These are phyloP conservation scores for Xylota segnis DNA, from an alignment of 2,888 invertebrate species.

Conservation along the genomic window DNA sequence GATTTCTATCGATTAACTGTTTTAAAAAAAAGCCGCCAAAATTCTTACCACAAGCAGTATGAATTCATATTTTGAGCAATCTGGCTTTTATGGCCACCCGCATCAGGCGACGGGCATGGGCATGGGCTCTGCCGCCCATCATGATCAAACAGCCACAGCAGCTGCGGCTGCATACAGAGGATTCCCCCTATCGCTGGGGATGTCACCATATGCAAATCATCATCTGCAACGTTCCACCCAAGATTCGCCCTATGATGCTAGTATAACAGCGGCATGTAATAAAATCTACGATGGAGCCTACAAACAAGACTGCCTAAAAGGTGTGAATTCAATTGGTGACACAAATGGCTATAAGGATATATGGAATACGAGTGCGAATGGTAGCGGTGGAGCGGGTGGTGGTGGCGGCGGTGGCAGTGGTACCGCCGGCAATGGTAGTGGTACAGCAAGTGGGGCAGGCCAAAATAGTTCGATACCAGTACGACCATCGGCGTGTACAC, in stretches of 20 bases:
- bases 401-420: constrained; percentile 85
- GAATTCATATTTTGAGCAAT: constrained; percentile 99
- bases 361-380: constrained; percentile 85
- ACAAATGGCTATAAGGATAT: constrained; percentile 87
- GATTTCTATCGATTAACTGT: constrained; percentile 28
- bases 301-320: constrained; percentile 92
- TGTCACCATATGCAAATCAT: constrained; percentile 94
- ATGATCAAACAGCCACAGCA: constrained; percentile 88
- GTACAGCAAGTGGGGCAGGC: constrained; percentile 87
- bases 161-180: constrained; percentile 91
- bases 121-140: constrained; percentile 88
- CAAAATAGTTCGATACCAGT: constrained; percentile 86
- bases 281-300: constrained; percentile 86
- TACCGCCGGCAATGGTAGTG: constrained; percentile 84
- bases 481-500: constrained; percentile 95
- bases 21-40: constrained; percentile 82
- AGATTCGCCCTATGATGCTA: constrained; percentile 96
- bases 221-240: constrained; percentile 92
- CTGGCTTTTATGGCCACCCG: constrained; percentile 97
- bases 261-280: constrained; percentile 93
- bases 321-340: constrained; percentile 85
- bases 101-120: constrained; percentile 90
- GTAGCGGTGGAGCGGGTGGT: constrained; percentile 86
- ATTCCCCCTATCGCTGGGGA: constrained; percentile 93
- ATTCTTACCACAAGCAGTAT: constrained; percentile 86